Evolutionary conservation across 2,113 vertebrate species (phyloP).

Genomic region (Solenodon paradoxus): DNA sequence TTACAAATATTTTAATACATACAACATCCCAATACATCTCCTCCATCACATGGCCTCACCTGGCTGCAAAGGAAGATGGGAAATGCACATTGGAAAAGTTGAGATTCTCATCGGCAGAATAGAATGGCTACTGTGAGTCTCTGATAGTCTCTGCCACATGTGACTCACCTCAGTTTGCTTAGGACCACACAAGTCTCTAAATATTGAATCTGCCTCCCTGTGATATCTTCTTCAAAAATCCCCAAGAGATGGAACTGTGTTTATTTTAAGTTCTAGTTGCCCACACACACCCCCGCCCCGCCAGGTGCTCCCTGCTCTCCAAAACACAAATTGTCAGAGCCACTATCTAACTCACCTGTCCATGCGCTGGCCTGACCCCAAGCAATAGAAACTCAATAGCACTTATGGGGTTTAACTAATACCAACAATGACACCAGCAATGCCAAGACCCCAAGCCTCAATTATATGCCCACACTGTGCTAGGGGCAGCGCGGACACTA

Average conservation of each 20-base stretch:
- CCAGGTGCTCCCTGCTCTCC: neutral
- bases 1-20: neutral
- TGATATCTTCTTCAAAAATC: neutral
- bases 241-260: neutral
- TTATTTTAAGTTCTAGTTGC: neutral
- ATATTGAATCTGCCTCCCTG: neutral
- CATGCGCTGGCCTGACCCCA: neutral
- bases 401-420: neutral
- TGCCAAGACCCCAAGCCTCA: neutral
- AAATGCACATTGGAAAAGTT: neutral
- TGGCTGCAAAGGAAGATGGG: neutral
- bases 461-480: no score
- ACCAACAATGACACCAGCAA: neutral
- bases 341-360: neutral
- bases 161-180: neutral
- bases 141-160: neutral
- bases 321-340: neutral
- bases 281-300: neutral
- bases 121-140: neutral
- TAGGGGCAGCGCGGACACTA: rapidly evolving
- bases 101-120: neutral
- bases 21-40: neutral
- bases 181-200: neutral
- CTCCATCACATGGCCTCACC: neutral
- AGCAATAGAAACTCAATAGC: neutral